Evolutionary conservation across 1,140 invertebrate species (phyloP).

Genomic region (Drosophila arizonae): DNA sequence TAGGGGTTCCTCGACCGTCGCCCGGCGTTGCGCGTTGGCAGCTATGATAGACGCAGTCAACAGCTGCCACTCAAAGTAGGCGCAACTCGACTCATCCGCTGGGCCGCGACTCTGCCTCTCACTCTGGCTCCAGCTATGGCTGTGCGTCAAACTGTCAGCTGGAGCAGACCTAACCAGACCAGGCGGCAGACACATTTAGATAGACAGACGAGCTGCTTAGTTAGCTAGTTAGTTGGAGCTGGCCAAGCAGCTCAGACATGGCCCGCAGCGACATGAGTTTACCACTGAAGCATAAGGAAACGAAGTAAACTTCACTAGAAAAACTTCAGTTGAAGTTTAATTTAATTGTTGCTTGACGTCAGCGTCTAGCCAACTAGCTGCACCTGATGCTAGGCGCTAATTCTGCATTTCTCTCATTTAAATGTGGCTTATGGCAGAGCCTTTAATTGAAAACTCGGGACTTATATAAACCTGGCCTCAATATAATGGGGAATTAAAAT

Average conservation of each 20-base stretch:
- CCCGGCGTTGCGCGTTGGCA: not conserved
- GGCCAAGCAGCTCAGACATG: constrained; percentile 44
- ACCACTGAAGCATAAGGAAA: not conserved
- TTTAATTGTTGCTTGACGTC: constrained; percentile 19
- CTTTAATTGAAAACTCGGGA: constrained; percentile 1
- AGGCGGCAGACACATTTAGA: constrained; percentile 5
- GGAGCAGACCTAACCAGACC: not conserved
- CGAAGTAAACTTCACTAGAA: not conserved
- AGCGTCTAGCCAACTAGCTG: not conserved
- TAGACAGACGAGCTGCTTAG: constrained; percentile 56
- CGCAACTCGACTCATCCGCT: constrained; percentile 22
- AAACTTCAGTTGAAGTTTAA: constrained; percentile 22
- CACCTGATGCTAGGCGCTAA: not conserved
- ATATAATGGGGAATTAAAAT: no score
- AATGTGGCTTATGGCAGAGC: not conserved
- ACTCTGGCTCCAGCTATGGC: constrained; percentile 8
- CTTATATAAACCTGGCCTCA: no score
- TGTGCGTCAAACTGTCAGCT: constrained; percentile 41
- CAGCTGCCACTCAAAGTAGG: constrained; percentile 63
- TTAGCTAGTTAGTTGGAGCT: constrained; percentile 45
- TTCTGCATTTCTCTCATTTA: not conserved
- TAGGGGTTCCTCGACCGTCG: not conserved
- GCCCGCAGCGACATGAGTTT: constrained; percentile 24
- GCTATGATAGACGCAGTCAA: constrained; percentile 51
- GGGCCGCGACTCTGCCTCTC: constrained; percentile 8